Evolutionary conservation across 2,888 invertebrate species (phyloP).

Genomic region (Hedychridium roseum): DNA sequence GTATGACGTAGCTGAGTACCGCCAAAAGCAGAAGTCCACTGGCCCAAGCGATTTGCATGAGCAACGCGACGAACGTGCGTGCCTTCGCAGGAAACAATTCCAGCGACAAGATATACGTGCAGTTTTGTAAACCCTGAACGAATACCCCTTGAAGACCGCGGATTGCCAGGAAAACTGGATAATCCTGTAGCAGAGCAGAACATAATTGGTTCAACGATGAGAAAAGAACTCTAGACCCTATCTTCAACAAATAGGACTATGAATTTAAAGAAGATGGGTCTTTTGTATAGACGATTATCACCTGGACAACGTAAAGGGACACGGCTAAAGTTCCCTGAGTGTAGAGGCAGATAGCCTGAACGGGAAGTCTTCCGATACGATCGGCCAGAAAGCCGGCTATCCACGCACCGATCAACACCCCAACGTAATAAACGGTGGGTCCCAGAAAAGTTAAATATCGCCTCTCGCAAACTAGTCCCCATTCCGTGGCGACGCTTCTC

Average conservation of each 20-base stretch:
- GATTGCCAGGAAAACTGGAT: conserved; percentile 57
- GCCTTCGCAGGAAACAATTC: conserved; percentile 64
- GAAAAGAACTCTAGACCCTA: too few relatives aligned
- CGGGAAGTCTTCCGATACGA: conserved; percentile 61
- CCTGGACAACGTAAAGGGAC: conserved; percentile 53
- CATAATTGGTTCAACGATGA: too few relatives aligned
- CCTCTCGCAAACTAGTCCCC: conserved; percentile 61
- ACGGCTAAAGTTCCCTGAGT: conserved; percentile 59
- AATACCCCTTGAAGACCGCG: conserved; percentile 64
- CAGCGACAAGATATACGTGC: conserved; percentile 65
- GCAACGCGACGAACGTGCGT: conserved; percentile 64
- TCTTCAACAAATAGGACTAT: too few relatives aligned
- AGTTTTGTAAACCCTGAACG: conserved; percentile 65
- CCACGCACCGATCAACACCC: conserved; percentile 62
- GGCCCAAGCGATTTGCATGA: conserved; percentile 65
- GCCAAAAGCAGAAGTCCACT: conserved; percentile 63
- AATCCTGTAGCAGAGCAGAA: conserved; percentile 49
- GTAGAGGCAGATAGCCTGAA: conserved; percentile 62
- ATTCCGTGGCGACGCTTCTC: conserved; percentile 56
- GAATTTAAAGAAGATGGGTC: too few relatives aligned
- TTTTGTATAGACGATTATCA: conserved; percentile 19
- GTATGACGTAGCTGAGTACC: conserved; percentile 62
- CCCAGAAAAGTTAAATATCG: conserved; percentile 53
- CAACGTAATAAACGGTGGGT: conserved; percentile 59
- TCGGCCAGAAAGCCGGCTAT: conserved; percentile 61